Conservation (phyloP, 2,113 vertebrate species). For the Cavia aperea region DNA sequence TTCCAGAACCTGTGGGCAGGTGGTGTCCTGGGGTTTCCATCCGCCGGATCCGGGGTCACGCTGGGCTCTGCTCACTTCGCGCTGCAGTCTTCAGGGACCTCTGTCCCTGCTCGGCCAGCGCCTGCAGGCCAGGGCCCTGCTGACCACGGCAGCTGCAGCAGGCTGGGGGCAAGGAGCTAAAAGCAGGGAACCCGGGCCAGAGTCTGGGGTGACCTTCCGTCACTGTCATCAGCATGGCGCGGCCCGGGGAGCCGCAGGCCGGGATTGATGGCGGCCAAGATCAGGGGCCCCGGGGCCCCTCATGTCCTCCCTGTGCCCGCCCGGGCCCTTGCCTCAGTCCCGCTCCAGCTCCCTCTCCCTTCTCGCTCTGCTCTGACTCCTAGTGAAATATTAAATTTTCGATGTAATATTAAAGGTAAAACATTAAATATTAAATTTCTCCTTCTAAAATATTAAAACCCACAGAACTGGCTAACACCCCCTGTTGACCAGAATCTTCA, state of each 20-base stretch:
- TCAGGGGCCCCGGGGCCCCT: not conserved
- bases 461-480: not conserved
- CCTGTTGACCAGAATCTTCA: not conserved
- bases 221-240: not conserved
- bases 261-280: not conserved
- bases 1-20: not conserved
- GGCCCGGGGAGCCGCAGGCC: fast-evolving
- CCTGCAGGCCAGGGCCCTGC: slow-evolving; percentile 67
- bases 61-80: not conserved
- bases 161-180: slow-evolving; percentile 74
- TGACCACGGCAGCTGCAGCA: slow-evolving; percentile 77
- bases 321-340: not conserved
- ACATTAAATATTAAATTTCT: slow-evolving; percentile 29
- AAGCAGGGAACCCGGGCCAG: slow-evolving; percentile 79
- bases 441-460: slow-evolving; percentile 10
- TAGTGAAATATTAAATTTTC: slow-evolving; percentile 37
- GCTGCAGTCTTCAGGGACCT: fast-evolving
- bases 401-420: not conserved
- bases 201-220: slow-evolving; percentile 70
- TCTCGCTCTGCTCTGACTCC: not conserved
- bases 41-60: not conserved
- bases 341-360: not conserved
- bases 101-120: not conserved
- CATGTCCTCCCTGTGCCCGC: not conserved
- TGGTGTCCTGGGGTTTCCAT: fast-evolving